Percentiles rank a stretch among this genome's conserved stretches.
Conservation (phyloP, 2,888 invertebrate species). For the Tenthredo livida region DNA sequence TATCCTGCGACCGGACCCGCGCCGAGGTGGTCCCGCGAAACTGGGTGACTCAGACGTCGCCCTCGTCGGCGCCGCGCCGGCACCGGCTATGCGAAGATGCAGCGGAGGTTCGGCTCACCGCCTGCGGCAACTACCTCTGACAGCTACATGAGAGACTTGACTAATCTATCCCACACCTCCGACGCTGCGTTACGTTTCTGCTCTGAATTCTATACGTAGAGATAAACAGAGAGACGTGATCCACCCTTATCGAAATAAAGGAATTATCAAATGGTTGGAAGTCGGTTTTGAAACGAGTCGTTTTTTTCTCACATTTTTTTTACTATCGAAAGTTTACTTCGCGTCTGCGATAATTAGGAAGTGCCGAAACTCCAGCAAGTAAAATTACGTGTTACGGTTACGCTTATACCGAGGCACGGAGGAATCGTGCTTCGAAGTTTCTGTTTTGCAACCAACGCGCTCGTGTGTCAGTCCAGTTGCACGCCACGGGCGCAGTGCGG, state of each 20-base stretch:
- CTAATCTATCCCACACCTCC: slow-evolving; percentile 73
- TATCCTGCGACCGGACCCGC: slow-evolving; percentile 33
- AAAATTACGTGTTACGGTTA: neutral
- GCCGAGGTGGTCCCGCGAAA: slow-evolving; percentile 44
- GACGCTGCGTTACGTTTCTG: slow-evolving; percentile 56
- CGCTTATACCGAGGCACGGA: neutral
- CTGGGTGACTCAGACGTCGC: slow-evolving; percentile 48
- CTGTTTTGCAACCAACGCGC: slow-evolving; percentile 43
- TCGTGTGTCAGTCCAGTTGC: slow-evolving; percentile 50
- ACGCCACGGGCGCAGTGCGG: slow-evolving; percentile 51
- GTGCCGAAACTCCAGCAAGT: neutral
- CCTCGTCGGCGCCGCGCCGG: slow-evolving; percentile 11
- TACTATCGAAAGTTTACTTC: no score
- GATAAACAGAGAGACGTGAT: no score
- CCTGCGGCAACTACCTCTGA: slow-evolving; percentile 72
- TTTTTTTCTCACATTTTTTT: no score
- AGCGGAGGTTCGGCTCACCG: slow-evolving; percentile 47
- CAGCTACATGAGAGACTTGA: slow-evolving; percentile 67
- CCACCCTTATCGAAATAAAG: no score
- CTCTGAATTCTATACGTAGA: neutral
- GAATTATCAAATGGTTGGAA: no score
- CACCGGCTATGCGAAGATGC: neutral
- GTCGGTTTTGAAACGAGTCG: no score
- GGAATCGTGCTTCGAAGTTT: slow-evolving; percentile 30
- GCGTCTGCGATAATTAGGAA: slow-evolving; percentile 45